Evolutionary conservation across 2,113 vertebrate species (phyloP), one percentile per base, ranked within the genome.

Genomic region (Tragelaphus strepsiceros): DNA sequence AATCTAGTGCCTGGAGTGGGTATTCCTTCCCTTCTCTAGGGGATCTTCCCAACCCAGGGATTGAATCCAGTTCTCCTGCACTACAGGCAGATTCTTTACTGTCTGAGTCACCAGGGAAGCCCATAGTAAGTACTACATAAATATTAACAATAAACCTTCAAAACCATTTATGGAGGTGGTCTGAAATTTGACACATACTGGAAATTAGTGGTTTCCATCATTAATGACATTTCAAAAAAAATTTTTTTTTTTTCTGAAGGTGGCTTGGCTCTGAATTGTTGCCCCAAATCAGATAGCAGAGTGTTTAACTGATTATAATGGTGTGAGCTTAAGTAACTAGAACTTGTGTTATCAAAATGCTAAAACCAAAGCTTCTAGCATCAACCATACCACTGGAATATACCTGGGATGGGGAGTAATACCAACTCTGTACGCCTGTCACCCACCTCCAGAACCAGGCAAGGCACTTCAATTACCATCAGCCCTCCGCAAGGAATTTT

Each of bases 261-360:
- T 80, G 59, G 3, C 39, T 96, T 94, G 81, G 24, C 74, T 87
- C 82, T 91, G 43, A 94, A 74, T 77, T 88, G 9, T 88, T 61
- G 17, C 62, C 28, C 62, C 3, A 77, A 93, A 54, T 84, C 12
- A 22, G 11, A 24, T 39, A 85, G 15, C 77, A 35, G 32, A 83
- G 8, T 71, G 13, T n/a, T 22, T 71, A 26, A 17, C 67, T 85
- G 80, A 30, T 82, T 53, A 24, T 7, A 7, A n/a, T n/a, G n/a
- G 16, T 6, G 12, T 61, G 32, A 46, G 10, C 51, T 80, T 61
- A 35, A 59, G 64, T 39, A 64, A 39, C 35, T 39, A 6, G 19
- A 86, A 59, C 39, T 7, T 51, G 67, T 58, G 28, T 53, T 24
- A 2, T 16, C 81, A 12, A 39, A 61, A 78, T 35, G 56, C 53